Conservation (phyloP, 2,113 vertebrate genomes). For the Dicerorhinus sumatrensis region DNA sequence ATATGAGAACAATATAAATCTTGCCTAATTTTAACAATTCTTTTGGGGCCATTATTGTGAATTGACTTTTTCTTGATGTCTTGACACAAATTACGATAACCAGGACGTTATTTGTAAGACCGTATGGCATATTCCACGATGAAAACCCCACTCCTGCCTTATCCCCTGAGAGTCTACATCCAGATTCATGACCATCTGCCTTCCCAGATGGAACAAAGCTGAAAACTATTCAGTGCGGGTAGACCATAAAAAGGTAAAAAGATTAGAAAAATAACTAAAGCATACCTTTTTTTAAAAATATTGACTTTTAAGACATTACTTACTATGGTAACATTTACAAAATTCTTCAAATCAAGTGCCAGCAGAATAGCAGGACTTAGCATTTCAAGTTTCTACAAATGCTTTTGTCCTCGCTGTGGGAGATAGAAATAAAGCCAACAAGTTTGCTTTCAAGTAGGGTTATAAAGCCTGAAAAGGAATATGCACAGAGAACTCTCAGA, state of each 20-base stretch:
- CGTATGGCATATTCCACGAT: background rate
- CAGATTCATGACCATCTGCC: background rate
- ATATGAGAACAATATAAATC: background rate
- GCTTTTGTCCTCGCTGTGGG: slow-evolving; percentile 9
- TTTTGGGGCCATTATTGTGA: background rate
- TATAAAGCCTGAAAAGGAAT: slow-evolving; percentile 33
- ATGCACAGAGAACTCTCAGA: background rate
- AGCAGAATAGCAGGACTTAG: slow-evolving; percentile 44
- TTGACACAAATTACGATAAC: background rate
- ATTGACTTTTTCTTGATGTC: background rate
- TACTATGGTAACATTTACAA: background rate
- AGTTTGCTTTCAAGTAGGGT: slow-evolving; percentile 20
- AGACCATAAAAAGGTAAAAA: background rate
- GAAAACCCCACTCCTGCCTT: background rate
- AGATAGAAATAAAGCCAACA: slow-evolving; percentile 53
- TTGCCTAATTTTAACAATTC: slow-evolving; percentile 34
- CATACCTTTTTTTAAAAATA: background rate
- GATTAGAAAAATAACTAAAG: background rate
- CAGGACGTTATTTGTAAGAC: background rate
- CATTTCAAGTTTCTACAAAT: slow-evolving; percentile 16
- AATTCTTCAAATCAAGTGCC: slow-evolving; percentile 53
- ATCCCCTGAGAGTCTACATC: background rate
- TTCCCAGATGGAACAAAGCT: background rate
- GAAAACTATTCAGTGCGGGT: background rate
- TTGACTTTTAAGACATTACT: slow-evolving; percentile 34